Evolutionary conservation across 1,140 invertebrate genomes (phyloP).

Genomic region (Drosophila mayri): DNA sequence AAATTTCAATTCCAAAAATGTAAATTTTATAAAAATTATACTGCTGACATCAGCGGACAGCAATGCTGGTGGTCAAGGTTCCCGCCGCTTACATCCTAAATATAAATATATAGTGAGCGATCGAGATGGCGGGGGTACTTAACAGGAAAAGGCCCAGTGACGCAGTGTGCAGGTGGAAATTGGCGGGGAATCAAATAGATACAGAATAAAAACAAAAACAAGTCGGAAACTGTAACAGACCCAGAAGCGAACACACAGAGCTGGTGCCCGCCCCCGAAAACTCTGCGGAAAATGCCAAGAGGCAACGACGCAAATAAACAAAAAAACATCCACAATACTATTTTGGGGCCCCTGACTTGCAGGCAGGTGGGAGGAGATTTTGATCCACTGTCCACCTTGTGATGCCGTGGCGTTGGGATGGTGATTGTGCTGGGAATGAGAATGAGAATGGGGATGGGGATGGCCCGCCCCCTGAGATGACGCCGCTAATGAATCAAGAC

Average conservation of each 20-base stretch:
- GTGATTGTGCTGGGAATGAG: background rate
- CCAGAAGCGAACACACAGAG: conserved; percentile 26
- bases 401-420: conserved; percentile 51
- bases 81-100: conserved; percentile 56
- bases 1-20: background rate
- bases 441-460: background rate
- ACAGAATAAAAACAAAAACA: conserved; percentile 37
- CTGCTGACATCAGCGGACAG: conserved; percentile 74
- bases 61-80: conserved; percentile 75
- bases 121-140: conserved; percentile 39
- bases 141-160: conserved; percentile 72
- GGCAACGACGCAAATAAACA: conserved; percentile 63
- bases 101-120: conserved; percentile 56
- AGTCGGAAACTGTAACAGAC: conserved; percentile 25
- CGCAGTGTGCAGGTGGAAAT: conserved; percentile 75
- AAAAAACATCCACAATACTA: conserved; percentile 47
- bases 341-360: conserved; percentile 47
- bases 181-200: conserved; percentile 60
- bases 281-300: conserved; percentile 32
- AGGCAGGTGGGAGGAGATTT: conserved; percentile 40
- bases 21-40: conserved; percentile 20
- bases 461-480: conserved; percentile 47
- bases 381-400: conserved; percentile 59
- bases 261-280: conserved; percentile 32
- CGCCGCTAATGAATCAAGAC: conserved; percentile 73